phyloP scores from a whole-genome alignment of 2,888 invertebrate genomes.

The Tanypteryx hageni region DNA sequence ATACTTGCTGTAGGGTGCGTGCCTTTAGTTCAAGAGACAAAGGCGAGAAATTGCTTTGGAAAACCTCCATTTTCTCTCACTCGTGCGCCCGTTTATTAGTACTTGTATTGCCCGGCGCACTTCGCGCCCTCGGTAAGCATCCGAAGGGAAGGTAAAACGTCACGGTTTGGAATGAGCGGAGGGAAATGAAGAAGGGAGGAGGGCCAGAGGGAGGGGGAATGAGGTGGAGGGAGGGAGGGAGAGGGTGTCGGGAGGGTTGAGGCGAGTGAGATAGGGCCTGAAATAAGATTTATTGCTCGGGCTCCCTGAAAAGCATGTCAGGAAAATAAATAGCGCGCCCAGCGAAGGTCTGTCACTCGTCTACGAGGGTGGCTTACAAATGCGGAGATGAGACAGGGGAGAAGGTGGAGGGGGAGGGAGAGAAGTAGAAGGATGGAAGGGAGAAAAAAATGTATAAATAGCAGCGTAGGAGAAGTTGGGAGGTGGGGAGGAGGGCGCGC shows the following conservation, averaged over 20 bases:
- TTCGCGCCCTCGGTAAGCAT: constrained; percentile 58
- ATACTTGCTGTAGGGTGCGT: too few species aligned
- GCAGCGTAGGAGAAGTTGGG: constrained; percentile 22
- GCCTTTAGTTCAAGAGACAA: neutral
- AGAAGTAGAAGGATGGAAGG: neutral
- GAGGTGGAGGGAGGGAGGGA: neutral
- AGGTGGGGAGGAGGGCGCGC: neutral
- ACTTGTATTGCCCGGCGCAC: constrained; percentile 30
- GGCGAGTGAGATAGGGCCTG: constrained; percentile 61
- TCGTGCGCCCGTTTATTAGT: neutral
- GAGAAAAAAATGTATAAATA: constrained; percentile 25
- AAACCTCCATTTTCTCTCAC: neutral
- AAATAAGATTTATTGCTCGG: constrained; percentile 66
- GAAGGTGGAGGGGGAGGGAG: neutral
- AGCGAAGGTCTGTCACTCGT: constrained; percentile 64
- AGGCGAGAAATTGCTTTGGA: neutral
- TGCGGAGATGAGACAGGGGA: constrained; percentile 62
- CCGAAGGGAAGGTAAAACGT: constrained; percentile 54
- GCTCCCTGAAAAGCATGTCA: constrained; percentile 66
- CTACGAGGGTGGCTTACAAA: constrained; percentile 64
- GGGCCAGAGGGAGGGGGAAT: neutral
- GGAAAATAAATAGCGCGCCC: constrained; percentile 66
- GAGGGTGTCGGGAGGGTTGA: constrained; percentile 19
- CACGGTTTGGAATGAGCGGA: constrained; percentile 50
- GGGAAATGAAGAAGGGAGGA: neutral